These are phyloP conservation scores for Catharus fuscescens DNA, from an alignment of 2,113 vertebrate species.

Conservation along the genomic window DNA sequence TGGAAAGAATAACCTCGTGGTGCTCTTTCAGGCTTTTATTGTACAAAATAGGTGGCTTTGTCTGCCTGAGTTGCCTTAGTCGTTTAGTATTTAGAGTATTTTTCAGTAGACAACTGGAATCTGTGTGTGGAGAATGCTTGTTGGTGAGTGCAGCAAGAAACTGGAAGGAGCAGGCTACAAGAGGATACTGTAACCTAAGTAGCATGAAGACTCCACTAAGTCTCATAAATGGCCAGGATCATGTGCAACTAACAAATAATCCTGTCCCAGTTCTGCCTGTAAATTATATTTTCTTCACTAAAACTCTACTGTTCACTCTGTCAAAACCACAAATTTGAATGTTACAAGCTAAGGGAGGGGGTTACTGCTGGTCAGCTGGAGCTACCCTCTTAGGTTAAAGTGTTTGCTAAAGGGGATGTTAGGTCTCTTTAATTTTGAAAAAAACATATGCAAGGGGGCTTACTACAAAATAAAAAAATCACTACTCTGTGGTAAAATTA, in stretches of 20 bases:
- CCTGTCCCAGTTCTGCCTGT: neutral
- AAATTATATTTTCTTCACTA: neutral
- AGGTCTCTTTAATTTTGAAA: neutral
- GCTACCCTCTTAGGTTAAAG: neutral
- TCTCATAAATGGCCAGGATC: neutral
- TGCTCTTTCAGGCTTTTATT: neutral
- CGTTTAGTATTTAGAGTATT: neutral
- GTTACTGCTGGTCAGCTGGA: neutral
- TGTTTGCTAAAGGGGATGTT: neutral
- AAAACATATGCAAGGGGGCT: neutral
- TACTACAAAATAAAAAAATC: neutral
- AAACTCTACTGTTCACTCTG: neutral
- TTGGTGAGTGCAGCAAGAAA: neutral
- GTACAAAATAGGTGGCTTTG: neutral
- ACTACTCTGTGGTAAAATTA: neutral
- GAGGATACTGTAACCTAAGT: neutral
- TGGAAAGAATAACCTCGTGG: conserved; percentile 19
- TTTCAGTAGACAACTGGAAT: neutral
- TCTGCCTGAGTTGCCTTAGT: neutral
- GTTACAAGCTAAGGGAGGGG: neutral
- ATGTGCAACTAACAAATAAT: neutral
- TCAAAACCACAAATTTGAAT: neutral
- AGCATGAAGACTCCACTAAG: neutral
- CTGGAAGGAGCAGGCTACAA: neutral
- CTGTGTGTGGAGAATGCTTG: neutral